phyloP scores from a whole-genome alignment of 2,797 vertebrate species.

The Toxotes lorentzi region DNA sequence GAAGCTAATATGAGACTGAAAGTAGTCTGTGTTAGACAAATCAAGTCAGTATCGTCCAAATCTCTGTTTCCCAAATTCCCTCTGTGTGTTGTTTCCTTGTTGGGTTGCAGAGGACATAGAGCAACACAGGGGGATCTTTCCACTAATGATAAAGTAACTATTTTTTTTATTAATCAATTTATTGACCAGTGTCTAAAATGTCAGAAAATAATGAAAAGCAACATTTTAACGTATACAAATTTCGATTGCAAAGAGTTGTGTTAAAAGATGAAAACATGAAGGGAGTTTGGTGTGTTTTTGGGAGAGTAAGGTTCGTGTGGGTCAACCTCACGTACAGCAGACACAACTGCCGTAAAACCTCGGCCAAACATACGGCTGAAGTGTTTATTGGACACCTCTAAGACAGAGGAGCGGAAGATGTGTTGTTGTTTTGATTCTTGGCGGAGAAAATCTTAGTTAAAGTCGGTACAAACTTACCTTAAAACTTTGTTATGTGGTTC shows the following conservation, averaged over 20 bases:
- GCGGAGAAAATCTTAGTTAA: constrained; percentile 20
- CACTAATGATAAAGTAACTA: too few relatives aligned
- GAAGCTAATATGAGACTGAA: background rate
- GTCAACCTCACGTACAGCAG: constrained; percentile 46
- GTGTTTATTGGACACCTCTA: background rate
- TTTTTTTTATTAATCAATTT: too few relatives aligned
- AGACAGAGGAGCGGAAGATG: rapidly evolving
- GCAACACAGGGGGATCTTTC: too few relatives aligned
- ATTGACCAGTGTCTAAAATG: too few relatives aligned
- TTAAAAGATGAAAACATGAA: background rate
- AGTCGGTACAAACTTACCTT: constrained; percentile 70
- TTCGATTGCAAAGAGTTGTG: background rate
- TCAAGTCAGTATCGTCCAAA: too few relatives aligned
- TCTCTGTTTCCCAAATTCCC: too few relatives aligned
- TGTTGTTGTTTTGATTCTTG: background rate
- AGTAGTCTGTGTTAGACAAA: too few relatives aligned
- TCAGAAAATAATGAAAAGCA: too few relatives aligned
- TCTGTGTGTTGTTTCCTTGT: too few relatives aligned
- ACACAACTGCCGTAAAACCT: constrained; percentile 48
- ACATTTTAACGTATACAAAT: too few relatives aligned
- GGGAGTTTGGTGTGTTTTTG: background rate
- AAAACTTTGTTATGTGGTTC: constrained; percentile 74
- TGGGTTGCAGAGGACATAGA: too few relatives aligned
- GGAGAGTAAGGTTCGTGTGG: constrained; percentile 3
- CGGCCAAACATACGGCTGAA: background rate